A percentile compares a stretch with the other conserved stretches of the same genome.
Conservation (phyloP, 2,888 invertebrate genomes). For the Hypolimnas misippus region DNA sequence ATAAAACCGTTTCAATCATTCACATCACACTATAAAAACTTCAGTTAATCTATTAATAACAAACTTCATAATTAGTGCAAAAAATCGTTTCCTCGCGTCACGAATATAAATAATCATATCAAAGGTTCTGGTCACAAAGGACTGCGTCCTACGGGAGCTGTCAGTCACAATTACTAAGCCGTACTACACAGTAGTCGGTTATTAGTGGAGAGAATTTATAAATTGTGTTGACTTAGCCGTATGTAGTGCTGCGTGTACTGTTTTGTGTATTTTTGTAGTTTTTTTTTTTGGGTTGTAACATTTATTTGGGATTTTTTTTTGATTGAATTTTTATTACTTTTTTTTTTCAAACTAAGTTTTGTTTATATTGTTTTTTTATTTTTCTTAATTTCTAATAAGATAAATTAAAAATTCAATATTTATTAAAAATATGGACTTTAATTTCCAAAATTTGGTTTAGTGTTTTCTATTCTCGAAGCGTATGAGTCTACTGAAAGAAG, state of each 20-base stretch:
- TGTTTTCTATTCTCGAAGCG: not conserved
- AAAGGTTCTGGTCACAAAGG: slow-evolving; percentile 27
- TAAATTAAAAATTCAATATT: not conserved
- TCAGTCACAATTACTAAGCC: slow-evolving; percentile 54
- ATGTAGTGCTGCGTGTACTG: slow-evolving; percentile 1
- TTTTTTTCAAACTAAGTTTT: too few relatives aligned
- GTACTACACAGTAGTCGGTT: slow-evolving; percentile 39
- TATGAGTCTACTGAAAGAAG: not conserved
- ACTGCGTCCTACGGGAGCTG: slow-evolving; percentile 56
- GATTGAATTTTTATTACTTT: not conserved
- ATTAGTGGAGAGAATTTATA: slow-evolving; percentile 27
- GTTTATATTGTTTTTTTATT: not conserved
- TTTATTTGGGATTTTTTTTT: not conserved
- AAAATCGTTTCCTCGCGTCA: not conserved
- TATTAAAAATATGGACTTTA: not conserved
- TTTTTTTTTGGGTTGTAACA: not conserved
- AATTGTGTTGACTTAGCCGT: slow-evolving; percentile 18
- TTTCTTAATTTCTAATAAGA: not conserved
- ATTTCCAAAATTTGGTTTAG: not conserved
- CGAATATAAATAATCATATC: slow-evolving; percentile 18
- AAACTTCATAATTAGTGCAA: not conserved
- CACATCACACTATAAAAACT: not conserved
- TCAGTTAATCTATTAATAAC: not conserved
- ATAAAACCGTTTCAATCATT: not conserved
- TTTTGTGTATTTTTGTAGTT: not conserved